A percentile compares a stretch with the other conserved stretches of the same genome.
Evolutionary conservation across 2,888 invertebrate species (phyloP).

Genomic region (Hypselothyrea guttata): DNA sequence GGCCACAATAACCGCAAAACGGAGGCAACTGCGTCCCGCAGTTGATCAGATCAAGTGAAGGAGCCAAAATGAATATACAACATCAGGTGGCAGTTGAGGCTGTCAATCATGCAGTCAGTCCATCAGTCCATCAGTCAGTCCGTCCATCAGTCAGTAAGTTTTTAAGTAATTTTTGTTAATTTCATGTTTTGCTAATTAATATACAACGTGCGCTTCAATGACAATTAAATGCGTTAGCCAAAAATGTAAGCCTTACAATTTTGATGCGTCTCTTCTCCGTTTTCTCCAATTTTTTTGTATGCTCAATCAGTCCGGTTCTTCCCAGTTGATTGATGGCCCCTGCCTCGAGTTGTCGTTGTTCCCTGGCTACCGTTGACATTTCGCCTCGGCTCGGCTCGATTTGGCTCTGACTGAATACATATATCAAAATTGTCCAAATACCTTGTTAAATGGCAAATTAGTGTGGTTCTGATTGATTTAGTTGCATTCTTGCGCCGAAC

Average conservation of each 20-base stretch:
- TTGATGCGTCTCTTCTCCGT: constrained; percentile 8
- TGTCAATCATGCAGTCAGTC: constrained; percentile 9
- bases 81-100: constrained; percentile 62
- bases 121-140: constrained; percentile 7
- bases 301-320: constrained; percentile 26
- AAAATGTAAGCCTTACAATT: constrained; percentile 36
- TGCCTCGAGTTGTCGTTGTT: constrained; percentile 50
- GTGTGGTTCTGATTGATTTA: constrained; percentile 81
- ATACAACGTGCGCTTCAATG: constrained; percentile 60
- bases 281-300: background rate
- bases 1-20: constrained; percentile 28
- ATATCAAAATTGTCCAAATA: constrained; percentile 82
- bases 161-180: constrained; percentile 46
- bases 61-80: constrained; percentile 2
- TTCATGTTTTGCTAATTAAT: constrained; percentile 77
- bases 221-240: constrained; percentile 64
- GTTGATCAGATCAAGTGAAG: constrained; percentile 55
- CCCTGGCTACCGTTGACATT: constrained; percentile 70
- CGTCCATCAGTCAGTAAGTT: background rate
- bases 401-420: constrained; percentile 69
- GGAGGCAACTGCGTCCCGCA: constrained; percentile 17
- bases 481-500: constrained; percentile 72
- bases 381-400: constrained; percentile 35
- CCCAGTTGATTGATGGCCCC: constrained; percentile 70
- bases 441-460: constrained; percentile 82